These are phyloP conservation scores for Scyliorhinus canicula DNA, from an alignment of 2,797 vertebrate genomes.

Conservation along the genomic window DNA sequence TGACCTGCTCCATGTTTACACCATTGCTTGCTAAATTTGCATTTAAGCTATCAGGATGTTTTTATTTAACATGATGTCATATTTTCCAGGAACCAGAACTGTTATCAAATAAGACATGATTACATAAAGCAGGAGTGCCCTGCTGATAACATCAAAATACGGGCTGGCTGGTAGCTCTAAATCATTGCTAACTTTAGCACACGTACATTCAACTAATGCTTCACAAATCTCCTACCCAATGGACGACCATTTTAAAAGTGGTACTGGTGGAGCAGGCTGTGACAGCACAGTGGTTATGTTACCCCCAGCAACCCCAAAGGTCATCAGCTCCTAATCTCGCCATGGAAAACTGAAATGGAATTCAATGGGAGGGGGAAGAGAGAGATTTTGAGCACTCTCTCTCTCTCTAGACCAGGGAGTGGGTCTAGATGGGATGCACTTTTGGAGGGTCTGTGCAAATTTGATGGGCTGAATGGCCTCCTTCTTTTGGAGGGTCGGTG, in stretches of 20 bases:
- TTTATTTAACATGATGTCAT: background rate
- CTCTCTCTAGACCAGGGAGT: too few relatives aligned
- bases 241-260: background rate
- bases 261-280: background rate
- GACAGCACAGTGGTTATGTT: background rate
- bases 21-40: background rate
- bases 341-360: background rate
- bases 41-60: conserved; percentile 31
- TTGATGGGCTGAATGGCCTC: too few relatives aligned
- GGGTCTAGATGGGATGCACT: too few relatives aligned
- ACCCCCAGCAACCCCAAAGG: background rate
- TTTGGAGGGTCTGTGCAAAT: too few relatives aligned
- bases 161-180: background rate
- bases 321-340: background rate
- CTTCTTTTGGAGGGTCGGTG: too few relatives aligned
- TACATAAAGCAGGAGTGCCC: conserved; percentile 6
- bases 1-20: background rate
- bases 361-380: too few relatives aligned
- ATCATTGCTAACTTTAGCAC: background rate
- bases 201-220: background rate
- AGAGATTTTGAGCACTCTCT: too few relatives aligned
- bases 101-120: conserved; percentile 22
- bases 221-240: too few relatives aligned
- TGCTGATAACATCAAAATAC: background rate
- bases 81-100: conserved; percentile 10